Base-by-base conservation (phyloP, 2,797 vertebrate species). In the Rhinophrynus dorsalis region DNA sequence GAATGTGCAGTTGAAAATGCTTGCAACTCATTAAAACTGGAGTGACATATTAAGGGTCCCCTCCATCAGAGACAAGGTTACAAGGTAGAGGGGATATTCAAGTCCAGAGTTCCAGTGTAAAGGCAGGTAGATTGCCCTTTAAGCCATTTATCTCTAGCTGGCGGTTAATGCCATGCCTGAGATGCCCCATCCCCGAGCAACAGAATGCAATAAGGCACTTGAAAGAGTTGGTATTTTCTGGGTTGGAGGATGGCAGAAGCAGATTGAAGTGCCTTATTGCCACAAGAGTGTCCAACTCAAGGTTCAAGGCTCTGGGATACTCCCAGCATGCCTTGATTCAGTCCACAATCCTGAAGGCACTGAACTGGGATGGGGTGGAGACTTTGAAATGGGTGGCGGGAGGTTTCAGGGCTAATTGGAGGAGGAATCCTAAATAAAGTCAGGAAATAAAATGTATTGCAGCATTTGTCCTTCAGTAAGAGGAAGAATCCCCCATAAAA, bases 131-230 rank as follows among this genome's bases (percentile, higher is more conserved):
- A 51, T 18, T 35, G 29, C 37, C 45, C 35, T 27, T 52, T 23
- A 54, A 44, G 29, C 29, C n/a, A 20, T 35, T 44, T 9, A 7
- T 38, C 59, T 37, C 59, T 12, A 20, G 23, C 21, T 48, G 59
- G 63, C 48, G 11, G 23, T 29, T 23, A n/a, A 17, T 32, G 11
- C 30, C 62, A 63, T 40, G 58, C 62, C 59, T 35, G 32, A 45
- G 32, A 50, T 54, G 18, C 3, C 20, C 44, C 13, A 57, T 62
- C 48, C 67, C 48, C 48, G 13, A 52, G 42, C 32, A 52, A 65
- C 33, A 58, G 26, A 73, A 48, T n/a, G 69, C 61, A 59, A 58
- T 73, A 73, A 73, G 69, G 69, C 69, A 73, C 69, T 73, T 73
- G 54, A 26, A 47, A 57, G 50, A 56, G 42, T 20, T 13, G 51